phyloP scores from a whole-genome alignment of 2,113 vertebrate species.

The Malurus alboscapulatus region DNA sequence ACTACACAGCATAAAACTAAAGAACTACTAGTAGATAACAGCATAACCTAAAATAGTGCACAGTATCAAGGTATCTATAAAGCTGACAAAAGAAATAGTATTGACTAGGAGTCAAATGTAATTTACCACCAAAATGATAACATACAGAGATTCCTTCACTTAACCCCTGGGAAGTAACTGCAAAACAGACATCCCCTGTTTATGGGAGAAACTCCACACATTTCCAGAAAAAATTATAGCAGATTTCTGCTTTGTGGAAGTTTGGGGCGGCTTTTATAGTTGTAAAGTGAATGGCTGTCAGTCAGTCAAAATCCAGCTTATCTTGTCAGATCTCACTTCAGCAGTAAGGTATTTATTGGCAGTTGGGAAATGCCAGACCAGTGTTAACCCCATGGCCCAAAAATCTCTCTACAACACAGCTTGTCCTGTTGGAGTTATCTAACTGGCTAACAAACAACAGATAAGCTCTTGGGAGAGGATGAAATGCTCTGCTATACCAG shows the following conservation, averaged over 20 bases:
- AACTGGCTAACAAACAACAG: not conserved
- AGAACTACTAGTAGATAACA: not conserved
- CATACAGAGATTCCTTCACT: not conserved
- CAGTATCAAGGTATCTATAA: not conserved
- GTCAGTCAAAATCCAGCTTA: not conserved
- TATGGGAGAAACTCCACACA: not conserved
- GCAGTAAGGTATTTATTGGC: not conserved
- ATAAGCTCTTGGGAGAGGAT: not conserved
- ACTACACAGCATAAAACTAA: not conserved
- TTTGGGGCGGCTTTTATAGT: not conserved
- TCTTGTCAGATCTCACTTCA: not conserved
- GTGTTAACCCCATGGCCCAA: not conserved
- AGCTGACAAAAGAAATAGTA: not conserved
- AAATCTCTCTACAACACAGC: not conserved
- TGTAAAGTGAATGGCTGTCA: not conserved
- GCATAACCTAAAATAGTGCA: not conserved
- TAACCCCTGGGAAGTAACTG: fast-evolving
- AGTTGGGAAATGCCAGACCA: not conserved
- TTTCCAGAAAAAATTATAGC: not conserved
- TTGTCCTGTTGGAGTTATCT: not conserved
- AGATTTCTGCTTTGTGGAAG: not conserved
- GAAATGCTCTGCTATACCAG: not conserved
- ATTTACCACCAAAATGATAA: not conserved
- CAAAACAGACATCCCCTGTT: not conserved
- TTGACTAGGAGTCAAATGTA: not conserved